Evolutionary conservation across 2,888 invertebrate genomes (phyloP).

Genomic region (Entomobrya proxima): DNA sequence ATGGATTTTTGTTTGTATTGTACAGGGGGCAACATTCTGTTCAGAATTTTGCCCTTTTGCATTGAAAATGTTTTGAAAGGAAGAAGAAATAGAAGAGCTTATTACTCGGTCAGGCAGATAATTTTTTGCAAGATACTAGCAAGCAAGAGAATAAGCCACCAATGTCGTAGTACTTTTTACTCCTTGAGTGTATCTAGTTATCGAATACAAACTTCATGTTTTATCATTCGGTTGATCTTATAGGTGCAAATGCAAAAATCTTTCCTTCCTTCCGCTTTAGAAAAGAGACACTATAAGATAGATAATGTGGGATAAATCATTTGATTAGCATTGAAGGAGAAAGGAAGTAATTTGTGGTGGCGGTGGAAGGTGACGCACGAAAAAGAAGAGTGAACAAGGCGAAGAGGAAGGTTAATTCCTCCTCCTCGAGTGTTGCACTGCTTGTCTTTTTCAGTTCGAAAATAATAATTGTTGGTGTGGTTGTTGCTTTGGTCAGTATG

Average conservation of each 20-base stretch:
- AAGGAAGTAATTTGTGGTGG: slow-evolving; percentile 34
- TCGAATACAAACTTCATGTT: too few species aligned
- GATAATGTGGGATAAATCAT: slow-evolving; percentile 33
- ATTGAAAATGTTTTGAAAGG: slow-evolving; percentile 10
- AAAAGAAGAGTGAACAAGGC: slow-evolving; percentile 32
- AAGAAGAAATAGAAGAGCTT: not conserved
- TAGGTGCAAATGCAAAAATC: too few species aligned
- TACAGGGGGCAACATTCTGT: slow-evolving; percentile 33
- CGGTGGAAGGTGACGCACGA: slow-evolving; percentile 33
- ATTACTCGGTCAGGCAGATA: slow-evolving; percentile 38
- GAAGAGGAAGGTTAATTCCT: slow-evolving; percentile 62
- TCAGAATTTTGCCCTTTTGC: slow-evolving; percentile 42
- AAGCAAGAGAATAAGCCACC: not conserved
- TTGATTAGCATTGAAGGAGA: slow-evolving; percentile 40
- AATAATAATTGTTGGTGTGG: slow-evolving; percentile 9
- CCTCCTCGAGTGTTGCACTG: slow-evolving; percentile 9
- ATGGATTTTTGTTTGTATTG: slow-evolving; percentile 35
- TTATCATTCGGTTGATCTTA: too few species aligned
- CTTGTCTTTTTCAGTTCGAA: not conserved
- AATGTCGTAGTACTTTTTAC: not conserved
- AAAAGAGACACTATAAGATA: slow-evolving; percentile 3
- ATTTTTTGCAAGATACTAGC: slow-evolving; percentile 30
- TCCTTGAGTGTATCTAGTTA: too few species aligned
- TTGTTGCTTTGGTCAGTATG: slow-evolving; percentile 65
- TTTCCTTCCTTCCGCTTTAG: slow-evolving; percentile 17